Base-by-base conservation (phyloP, 2,797 vertebrate genomes). In the Helicolenus hilgendorfi region DNA sequence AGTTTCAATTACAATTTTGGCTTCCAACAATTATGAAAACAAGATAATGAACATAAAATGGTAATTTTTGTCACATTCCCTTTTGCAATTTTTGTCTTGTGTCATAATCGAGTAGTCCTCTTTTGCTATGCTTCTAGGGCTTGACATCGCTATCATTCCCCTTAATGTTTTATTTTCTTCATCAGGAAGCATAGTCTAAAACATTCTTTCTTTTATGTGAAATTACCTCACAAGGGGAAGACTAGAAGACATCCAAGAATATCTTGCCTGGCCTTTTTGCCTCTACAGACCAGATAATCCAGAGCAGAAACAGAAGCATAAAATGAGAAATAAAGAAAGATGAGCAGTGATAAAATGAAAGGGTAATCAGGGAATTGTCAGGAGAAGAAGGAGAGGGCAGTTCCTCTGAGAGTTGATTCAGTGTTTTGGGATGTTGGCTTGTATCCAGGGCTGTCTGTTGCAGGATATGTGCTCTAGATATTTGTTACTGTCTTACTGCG, bases 311-410 rank as follows among this genome's bases (percentile, higher is more conserved):
- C 53, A n/a, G 45, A 68, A 35, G 38, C 72, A 69, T 70, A 56
- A 81, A 81, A 82, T 18, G 14, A 69, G 64, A 20, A 70, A 65
- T 71, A 67, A 79, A 84, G 72, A 81, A 14, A 76, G 49, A 83
- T 80, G 63, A 84, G 41, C 7, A 5, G 53, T 69, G 79, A 74
- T 81, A n/a, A 86, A 73, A 84, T 83, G 38, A 88, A 86, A 87
- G 73, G 29, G 15, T 87, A 88, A 93, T 89, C 73, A 71, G 68
- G 38, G 41, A 69, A 70, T 72, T 74, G 79, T 87, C 56, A 69
- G 63, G n/a, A 29, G 38, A 59, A 9, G 26, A 59, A 38, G 20
- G 64, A 29, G 62, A 26, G 45, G 65, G 31, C 62, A 74, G 53
- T 13, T 53, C 27, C 53, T 75, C 15, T 13, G 26, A 65, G 36